phyloP scores from a whole-genome alignment of 2,113 vertebrate genomes.

The rat (Rattus norvegicus) region GRCr8 NC_086028.1:99967001-99967500 shows the following conservation, averaged over 20 bases:
- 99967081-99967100: neutral
- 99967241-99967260: neutral
- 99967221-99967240: neutral
- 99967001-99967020: neutral
- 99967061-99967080: neutral
- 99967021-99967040: neutral
- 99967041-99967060: neutral
- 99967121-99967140: neutral
- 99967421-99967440: neutral
- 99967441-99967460: neutral
- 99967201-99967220: neutral
- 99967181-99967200: neutral
- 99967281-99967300: neutral
- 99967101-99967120: neutral
- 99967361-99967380: neutral
- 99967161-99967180: neutral
- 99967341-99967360: rapidly evolving
- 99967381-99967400: neutral
- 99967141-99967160: neutral
- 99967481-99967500: neutral
- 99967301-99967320: no score
- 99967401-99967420: rapidly evolving
- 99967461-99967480: neutral
- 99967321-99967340: neutral
- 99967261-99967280: neutral